A percentile compares a stretch with the other conserved stretches of the same genome.
Conservation (phyloP, 2,797 vertebrate species). For the Xyrichtys novacula region DNA sequence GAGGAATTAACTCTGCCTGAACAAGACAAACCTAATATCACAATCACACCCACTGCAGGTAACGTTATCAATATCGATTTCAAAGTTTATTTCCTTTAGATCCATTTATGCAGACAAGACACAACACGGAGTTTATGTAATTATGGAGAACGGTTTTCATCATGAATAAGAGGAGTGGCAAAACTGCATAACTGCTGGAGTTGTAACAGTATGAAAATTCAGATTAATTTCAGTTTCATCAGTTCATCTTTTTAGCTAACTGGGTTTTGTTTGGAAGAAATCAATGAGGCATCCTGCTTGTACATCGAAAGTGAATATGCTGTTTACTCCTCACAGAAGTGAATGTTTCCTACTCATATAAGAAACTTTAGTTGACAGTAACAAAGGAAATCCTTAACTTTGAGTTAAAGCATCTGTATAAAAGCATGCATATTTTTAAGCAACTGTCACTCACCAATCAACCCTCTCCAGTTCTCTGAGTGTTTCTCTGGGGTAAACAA, state of each 20-base stretch:
- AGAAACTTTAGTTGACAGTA: not conserved
- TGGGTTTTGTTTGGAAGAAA: not conserved
- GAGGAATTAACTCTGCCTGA: constrained; percentile 80
- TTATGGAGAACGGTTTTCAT: too few species aligned
- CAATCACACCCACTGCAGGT: constrained; percentile 71
- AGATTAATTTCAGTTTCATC: too few species aligned
- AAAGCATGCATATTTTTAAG: not conserved
- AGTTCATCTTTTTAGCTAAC: too few species aligned
- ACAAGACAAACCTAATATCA: constrained; percentile 80
- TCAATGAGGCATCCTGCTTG: too few species aligned
- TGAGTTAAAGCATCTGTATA: not conserved
- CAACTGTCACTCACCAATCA: not conserved
- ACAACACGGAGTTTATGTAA: not conserved
- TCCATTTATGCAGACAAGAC: not conserved
- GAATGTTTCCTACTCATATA: not conserved
- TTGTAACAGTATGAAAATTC: not conserved
- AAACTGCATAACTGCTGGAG: too few species aligned
- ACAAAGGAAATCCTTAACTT: not conserved
- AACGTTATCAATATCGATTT: not conserved
- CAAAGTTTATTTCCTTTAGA: not conserved
- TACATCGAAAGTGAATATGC: too few species aligned
- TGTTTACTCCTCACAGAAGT: too few species aligned
- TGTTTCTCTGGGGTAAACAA: constrained; percentile 1
- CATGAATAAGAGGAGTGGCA: not conserved
- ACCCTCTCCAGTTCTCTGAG: not conserved